Evolutionary conservation across 1,140 invertebrate species (phyloP).

Genomic region (Melanaphis sacchari): DNA sequence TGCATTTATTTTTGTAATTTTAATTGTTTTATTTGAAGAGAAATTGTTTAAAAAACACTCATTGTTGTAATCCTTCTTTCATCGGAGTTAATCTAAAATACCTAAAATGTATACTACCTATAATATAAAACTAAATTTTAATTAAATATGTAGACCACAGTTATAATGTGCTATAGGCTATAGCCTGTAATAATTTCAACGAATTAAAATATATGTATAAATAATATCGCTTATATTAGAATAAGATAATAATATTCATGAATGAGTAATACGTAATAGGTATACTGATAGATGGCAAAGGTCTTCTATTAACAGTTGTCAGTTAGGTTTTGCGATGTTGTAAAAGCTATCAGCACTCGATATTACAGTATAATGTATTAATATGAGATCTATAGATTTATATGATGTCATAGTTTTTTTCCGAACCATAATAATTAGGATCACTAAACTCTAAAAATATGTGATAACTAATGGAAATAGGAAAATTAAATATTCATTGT

Average conservation of each 20-base stretch:
- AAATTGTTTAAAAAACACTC: neutral
- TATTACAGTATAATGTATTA: neutral
- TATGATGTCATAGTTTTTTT: constrained; percentile 14
- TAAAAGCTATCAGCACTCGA: neutral
- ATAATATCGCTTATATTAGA: constrained; percentile 9
- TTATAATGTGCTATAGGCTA: neutral
- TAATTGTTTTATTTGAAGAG: neutral
- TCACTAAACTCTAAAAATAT: neutral
- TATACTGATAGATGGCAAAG: neutral
- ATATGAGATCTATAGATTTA: neutral
- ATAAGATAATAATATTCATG: neutral
- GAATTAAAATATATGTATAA: neutral
- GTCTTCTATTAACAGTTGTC: constrained; percentile 1
- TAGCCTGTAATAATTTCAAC: neutral
- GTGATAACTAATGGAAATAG: neutral
- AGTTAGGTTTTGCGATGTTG: neutral
- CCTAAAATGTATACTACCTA: neutral
- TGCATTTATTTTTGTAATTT: neutral
- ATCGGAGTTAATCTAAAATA: neutral
- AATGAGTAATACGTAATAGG: neutral
- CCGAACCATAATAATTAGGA: neutral
- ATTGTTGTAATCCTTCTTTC: neutral
- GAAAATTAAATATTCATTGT: neutral
- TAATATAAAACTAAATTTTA: neutral
- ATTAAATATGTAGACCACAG: neutral